A percentile compares a stretch with the other conserved stretches of the same genome.
Evolutionary conservation across 64 coral and sea anemone genomes (phyloP).

Genomic region (Stylophora pistillata): DNA sequence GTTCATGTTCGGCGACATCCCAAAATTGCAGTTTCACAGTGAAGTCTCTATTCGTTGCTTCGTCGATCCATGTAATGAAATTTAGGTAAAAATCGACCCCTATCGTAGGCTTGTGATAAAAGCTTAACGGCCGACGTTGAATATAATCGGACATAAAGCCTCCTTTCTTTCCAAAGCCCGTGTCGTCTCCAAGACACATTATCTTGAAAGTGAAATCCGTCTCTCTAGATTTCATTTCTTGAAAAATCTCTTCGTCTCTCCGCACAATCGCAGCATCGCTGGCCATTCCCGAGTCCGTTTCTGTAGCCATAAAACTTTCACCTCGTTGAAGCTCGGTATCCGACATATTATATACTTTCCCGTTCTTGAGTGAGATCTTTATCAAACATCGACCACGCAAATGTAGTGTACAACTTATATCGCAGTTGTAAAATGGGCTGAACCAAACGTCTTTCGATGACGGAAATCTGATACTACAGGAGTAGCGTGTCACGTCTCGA

Average conservation of each 20-base stretch:
- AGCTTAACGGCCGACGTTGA: conserved; percentile 78
- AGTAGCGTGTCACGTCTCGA: background rate
- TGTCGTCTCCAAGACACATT: conserved; percentile 94
- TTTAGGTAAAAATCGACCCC: conserved; percentile 93
- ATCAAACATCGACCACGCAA: background rate
- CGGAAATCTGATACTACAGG: conserved; percentile 6
- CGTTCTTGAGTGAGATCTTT: background rate
- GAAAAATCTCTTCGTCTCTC: conserved; percentile 62
- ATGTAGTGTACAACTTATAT: background rate
- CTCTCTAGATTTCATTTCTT: conserved; percentile 56
- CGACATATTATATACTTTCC: background rate
- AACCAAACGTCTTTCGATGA: background rate
- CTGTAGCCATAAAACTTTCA: background rate
- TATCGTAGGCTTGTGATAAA: conserved; percentile 92
- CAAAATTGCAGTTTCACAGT: conserved; percentile 91
- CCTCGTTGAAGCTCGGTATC: conserved; percentile 8
- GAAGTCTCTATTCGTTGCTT: conserved; percentile 42
- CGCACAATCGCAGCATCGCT: conserved; percentile 26
- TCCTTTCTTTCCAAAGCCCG: conserved; percentile 92
- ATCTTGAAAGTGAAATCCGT: conserved; percentile 95
- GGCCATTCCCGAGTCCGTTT: conserved; percentile 31
- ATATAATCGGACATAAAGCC: conserved; percentile 91
- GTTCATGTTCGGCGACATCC: conserved; percentile 91
- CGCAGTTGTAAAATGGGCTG: background rate
- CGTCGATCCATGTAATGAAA: conserved; percentile 78